A percentile compares a stretch with the other conserved stretches of the same genome.
These are phyloP conservation scores for Fragum whitleyi DNA, from an alignment of 2,888 invertebrate species.

Conservation along the genomic window DNA sequence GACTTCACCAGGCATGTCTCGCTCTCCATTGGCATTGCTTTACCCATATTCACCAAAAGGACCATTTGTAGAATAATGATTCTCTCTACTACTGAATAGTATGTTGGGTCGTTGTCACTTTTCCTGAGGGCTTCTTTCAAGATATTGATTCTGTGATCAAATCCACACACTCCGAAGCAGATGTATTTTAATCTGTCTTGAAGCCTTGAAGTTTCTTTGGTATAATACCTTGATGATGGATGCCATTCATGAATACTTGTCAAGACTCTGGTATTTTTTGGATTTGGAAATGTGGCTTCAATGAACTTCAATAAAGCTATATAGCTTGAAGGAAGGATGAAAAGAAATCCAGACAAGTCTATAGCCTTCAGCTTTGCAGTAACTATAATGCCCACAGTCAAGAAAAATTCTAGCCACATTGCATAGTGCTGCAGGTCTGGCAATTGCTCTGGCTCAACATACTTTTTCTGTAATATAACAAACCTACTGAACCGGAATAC, in stretches of 20 bases:
- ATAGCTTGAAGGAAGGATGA: conserved; percentile 66
- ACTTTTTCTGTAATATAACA: conserved; percentile 51
- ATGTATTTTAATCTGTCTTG: conserved; percentile 55
- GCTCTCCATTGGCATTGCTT: conserved; percentile 49
- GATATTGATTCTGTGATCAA: conserved; percentile 43
- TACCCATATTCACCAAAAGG: conserved; percentile 68
- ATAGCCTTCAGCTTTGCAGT: conserved; percentile 58
- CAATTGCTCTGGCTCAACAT: conserved; percentile 41
- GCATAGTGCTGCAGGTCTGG: conserved; percentile 67
- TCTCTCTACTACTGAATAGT: conserved; percentile 67
- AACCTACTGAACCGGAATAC: conserved; percentile 73
- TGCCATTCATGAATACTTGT: conserved; percentile 51
- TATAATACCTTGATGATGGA: neutral
- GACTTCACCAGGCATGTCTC: conserved; percentile 56
- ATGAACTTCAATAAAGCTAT: conserved; percentile 61
- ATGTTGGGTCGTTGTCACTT: conserved; percentile 14
- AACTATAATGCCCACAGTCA: conserved; percentile 63
- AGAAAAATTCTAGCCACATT: conserved; percentile 74
- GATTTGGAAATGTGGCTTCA: conserved; percentile 61
- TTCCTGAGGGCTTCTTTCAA: conserved; percentile 38
- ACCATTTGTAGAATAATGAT: conserved; percentile 66
- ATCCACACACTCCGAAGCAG: conserved; percentile 52
- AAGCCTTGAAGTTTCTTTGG: conserved; percentile 13
- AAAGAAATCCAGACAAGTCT: conserved; percentile 46
- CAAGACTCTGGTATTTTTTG: conserved; percentile 31